Conservation (phyloP, 1,140 invertebrate species). For the Microplitis demolitor region DNA sequence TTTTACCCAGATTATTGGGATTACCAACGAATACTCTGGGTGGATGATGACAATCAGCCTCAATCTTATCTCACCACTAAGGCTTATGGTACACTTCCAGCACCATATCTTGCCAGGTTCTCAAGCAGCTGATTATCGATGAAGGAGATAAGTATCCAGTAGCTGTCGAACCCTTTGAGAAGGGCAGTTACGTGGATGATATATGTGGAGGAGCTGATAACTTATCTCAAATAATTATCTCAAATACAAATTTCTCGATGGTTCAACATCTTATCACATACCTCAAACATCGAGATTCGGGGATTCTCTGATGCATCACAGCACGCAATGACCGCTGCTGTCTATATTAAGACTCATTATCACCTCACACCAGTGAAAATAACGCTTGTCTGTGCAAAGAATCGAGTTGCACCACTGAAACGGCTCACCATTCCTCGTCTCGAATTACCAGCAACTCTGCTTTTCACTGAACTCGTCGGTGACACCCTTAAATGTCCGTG, state of each 20-base stretch:
- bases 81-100: neutral
- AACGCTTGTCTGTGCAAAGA: slow-evolving; percentile 37
- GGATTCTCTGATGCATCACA: slow-evolving; percentile 34
- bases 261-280: too few species aligned
- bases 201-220: slow-evolving; percentile 23
- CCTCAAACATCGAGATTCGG: slow-evolving; percentile 27
- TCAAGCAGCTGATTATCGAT: too few species aligned
- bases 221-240: too few species aligned
- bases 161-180: neutral
- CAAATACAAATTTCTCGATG: too few species aligned
- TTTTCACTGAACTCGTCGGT: slow-evolving; percentile 29
- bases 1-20: slow-evolving; percentile 27
- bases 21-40: slow-evolving; percentile 47
- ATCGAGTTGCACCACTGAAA: slow-evolving; percentile 40
- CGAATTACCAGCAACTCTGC: slow-evolving; percentile 34
- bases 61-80: neutral
- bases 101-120: slow-evolving; percentile 10
- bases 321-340: slow-evolving; percentile 23
- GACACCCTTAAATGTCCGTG: too few species aligned
- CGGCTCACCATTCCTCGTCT: slow-evolving; percentile 39
- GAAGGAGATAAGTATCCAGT: too few species aligned
- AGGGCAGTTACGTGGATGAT: slow-evolving; percentile 22
- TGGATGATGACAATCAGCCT: slow-evolving; percentile 16
- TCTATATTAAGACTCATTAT: slow-evolving; percentile 33
- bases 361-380: neutral